Conservation (phyloP, 2,797 vertebrate species). For the Orientallactaga sibirica region DNA sequence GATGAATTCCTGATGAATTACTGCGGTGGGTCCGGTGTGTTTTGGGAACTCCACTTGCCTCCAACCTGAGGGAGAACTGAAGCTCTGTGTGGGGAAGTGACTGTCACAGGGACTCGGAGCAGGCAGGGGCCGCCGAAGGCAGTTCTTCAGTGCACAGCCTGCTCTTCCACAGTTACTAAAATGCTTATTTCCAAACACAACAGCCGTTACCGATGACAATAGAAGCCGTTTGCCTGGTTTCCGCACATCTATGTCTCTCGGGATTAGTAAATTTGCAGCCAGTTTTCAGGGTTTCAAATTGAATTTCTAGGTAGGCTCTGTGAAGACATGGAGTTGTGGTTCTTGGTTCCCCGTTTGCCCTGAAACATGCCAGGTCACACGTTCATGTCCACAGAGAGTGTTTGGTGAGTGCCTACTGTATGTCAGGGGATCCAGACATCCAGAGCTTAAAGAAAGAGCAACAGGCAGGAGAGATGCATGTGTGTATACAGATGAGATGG, state of each 20-base stretch:
- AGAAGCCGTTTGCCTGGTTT: not conserved
- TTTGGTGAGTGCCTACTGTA: not conserved
- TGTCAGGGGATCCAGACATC: too few species aligned
- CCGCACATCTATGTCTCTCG: not conserved
- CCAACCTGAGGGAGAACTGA: not conserved
- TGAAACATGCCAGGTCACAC: not conserved
- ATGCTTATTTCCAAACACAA: slow-evolving; percentile 28
- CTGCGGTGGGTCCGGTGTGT: not conserved
- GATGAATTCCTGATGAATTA: not conserved
- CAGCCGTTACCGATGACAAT: not conserved
- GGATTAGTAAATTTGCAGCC: slow-evolving; percentile 19
- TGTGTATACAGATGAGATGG: too few species aligned
- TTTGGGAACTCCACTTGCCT: not conserved
- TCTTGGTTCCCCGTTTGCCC: not conserved
- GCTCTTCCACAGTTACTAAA: not conserved
- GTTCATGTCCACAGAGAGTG: too few species aligned
- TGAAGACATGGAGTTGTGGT: not conserved
- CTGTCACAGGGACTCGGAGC: not conserved
- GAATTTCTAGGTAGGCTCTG: slow-evolving; percentile 48
- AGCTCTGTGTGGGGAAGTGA: not conserved
- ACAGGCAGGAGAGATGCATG: too few species aligned
- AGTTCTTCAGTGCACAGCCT: too few species aligned
- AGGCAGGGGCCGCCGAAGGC: fast-evolving
- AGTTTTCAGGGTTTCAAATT: slow-evolving; percentile 46
- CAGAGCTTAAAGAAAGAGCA: too few species aligned